These are phyloP conservation scores for Ectemnius cavifrons DNA, from an alignment of 2,888 invertebrate genomes.

Conservation along the genomic window DNA sequence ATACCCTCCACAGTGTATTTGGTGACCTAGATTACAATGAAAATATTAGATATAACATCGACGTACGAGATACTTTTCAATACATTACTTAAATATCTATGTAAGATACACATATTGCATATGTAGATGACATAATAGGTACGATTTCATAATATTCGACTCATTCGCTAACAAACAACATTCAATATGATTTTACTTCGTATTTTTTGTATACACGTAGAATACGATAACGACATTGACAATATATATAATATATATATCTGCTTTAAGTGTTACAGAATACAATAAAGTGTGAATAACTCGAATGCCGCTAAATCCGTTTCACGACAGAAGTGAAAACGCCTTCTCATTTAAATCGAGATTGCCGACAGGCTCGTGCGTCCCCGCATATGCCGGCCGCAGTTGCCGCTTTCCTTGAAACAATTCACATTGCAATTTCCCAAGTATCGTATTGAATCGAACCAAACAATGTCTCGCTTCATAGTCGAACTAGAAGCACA, in stretches of 20 bases:
- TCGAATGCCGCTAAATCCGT: constrained; percentile 51
- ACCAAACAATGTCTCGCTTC: too few relatives aligned
- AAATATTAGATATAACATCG: constrained; percentile 71
- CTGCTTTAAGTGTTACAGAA: constrained; percentile 48
- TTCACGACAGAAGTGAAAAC: constrained; percentile 33
- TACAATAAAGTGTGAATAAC: constrained; percentile 48
- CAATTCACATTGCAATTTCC: too few relatives aligned
- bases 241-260: constrained; percentile 59
- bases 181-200: constrained; percentile 65
- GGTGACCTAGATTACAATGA: constrained; percentile 71
- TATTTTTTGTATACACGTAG: constrained; percentile 64
- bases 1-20: constrained; percentile 70
- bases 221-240: constrained; percentile 66
- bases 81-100: constrained; percentile 63
- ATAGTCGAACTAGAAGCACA: too few relatives aligned
- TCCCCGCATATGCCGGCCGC: constrained; percentile 4
- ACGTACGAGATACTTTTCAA: constrained; percentile 64
- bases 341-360: constrained; percentile 11
- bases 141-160: constrained; percentile 62
- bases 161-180: constrained; percentile 70
- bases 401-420: not conserved
- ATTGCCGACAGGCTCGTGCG: constrained; percentile 8
- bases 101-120: constrained; percentile 61
- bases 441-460: too few relatives aligned
- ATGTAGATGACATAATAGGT: constrained; percentile 60